Conservation (phyloP, 2,888 invertebrate species). For the Melanargia galathea region DNA sequence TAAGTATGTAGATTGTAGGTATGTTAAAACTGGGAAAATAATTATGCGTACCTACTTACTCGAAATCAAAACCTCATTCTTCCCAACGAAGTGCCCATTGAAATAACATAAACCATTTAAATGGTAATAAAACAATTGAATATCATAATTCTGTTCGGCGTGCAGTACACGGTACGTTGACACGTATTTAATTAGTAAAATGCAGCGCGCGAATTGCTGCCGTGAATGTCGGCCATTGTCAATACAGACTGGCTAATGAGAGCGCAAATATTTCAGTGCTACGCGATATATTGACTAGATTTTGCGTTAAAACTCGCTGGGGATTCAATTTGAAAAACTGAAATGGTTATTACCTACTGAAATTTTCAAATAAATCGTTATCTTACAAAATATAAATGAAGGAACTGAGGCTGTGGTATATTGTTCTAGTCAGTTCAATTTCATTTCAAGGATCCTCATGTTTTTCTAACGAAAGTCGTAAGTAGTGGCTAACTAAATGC, state of each 20-base stretch:
- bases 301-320: not conserved
- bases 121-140: not conserved
- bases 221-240: constrained; percentile 57
- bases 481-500: no score
- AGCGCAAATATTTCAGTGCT: constrained; percentile 62
- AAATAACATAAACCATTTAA: not conserved
- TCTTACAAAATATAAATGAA: no score
- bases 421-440: no score
- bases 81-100: no score
- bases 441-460: no score
- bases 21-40: no score
- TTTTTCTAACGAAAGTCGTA: no score
- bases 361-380: not conserved
- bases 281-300: constrained; percentile 58
- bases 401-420: no score
- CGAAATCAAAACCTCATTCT: no score
- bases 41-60: no score
- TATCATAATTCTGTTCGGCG: constrained; percentile 4
- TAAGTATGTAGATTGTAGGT: no score
- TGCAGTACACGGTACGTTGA: constrained; percentile 30
- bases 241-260: constrained; percentile 60
- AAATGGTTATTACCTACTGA: not conserved
- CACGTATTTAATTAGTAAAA: constrained; percentile 62
- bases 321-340: not conserved
- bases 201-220: constrained; percentile 58